Base-by-base conservation (phyloP, 2,113 vertebrate genomes). In the Sigmodon hispidus region DNA sequence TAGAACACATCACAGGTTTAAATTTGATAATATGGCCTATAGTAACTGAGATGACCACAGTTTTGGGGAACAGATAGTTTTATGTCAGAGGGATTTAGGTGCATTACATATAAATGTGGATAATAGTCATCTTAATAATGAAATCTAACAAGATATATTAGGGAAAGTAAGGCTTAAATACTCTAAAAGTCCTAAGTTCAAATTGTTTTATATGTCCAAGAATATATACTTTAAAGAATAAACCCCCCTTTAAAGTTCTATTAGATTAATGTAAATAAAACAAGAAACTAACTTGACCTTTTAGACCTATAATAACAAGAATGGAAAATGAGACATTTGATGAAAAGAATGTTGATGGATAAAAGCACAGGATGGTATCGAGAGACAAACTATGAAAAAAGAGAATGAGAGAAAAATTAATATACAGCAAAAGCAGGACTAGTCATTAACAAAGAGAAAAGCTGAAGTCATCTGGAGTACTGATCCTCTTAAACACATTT, bases 371-470 rank as follows among this genome's bases (percentile, higher is more conserved):
- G 31, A 79, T 65, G 22, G 52, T 67, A 67, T 10, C 72, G n/a
- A 73, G 55, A 85, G 19, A 36, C 80, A 87, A 92, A 76, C 2
- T 73, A 73, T 61, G 13, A 65, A 69, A 85, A 52, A 87, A 57
- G 15, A 84, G 48, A 86, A 77, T 22, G 29, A 87, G n/a, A 59
- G 15, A 72, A 79, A 92, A 93, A 70, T 34, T 76, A 80, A 96
- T 16, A 16, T 69, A 63, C 9, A 92, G 43, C 24, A 73, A 63
- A 95, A 83, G 55, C 70, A 45, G 72, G 52, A 73, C 9, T 79
- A 91, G 43, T 43, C 40, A 91, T 21, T 61, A 52, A n/a, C 52
- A 94, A 96, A 96, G 57, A 96, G 92, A 93, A 94, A 94, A 22
- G 34, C 50, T 65, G 75, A 94, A 70, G 50, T 16, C 48, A 52